Base-by-base conservation (phyloP, 2,797 vertebrate species). In the Melanotaenia nigrans region DNA sequence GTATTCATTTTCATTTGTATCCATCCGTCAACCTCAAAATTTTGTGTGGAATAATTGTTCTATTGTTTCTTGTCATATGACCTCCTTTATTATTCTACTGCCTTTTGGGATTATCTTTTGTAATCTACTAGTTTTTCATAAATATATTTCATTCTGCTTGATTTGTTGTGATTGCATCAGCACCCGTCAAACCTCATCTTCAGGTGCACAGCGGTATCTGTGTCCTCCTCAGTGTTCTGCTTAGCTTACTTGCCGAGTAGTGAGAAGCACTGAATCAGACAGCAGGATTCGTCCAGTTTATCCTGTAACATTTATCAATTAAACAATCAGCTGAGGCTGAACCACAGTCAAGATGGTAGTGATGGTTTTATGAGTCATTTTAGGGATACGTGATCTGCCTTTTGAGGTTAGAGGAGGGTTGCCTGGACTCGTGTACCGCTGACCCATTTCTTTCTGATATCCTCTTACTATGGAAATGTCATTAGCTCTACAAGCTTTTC, bases 1-100 rank as follows among this genome's bases (percentile, higher is more conserved):
- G 97, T 97, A 93, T 47, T 0, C 9, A 24, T 49, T 45, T 25
- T 18, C 32, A 56, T 24, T 63, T 62, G 5, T 9, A 45, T 45
- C 13, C 2, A 12, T 55, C 55, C 40, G 56, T 4, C 20, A 47
- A n/a, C 16, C 18, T n/a, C 7, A 47, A 47, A 45, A 20, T 45
- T 18, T 45, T 45, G 42, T 5, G 16, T 45, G 16, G 20, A 49
- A n/a, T n/a, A n/a, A 49, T 49, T 49, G 20, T 49, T 49, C 45
- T 20, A 49, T 49, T 49, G 20, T 7, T 49, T 49, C 20, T 49
- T 49, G 20, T 49, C 20, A 49, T 3, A n/a, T 49, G 7, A n/a
- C 45, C 45, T 16, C 2, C 3, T 40, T 40, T 40, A 4, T 40
- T 38, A 11, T 38, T 12, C 10, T 35, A 11, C 36, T 38, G 10